Conservation (phyloP, 2,888 invertebrate species). For the Linyphia triangularis region DNA sequence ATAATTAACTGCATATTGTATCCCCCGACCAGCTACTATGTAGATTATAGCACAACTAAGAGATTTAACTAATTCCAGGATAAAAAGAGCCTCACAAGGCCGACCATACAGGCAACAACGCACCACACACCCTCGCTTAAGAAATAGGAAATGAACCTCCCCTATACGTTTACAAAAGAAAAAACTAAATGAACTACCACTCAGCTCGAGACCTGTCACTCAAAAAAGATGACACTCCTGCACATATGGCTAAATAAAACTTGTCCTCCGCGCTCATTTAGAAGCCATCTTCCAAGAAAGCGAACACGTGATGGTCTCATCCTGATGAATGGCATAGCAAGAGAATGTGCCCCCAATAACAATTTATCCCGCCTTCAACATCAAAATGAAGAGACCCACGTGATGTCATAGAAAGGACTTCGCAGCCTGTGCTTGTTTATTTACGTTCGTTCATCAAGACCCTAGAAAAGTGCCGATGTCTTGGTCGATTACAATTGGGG, state of each 20-base stretch:
- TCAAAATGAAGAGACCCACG: not conserved
- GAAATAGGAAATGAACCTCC: too few species aligned
- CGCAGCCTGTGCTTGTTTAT: constrained; percentile 50
- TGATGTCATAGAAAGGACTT: constrained; percentile 29
- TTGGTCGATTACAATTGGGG: constrained; percentile 40
- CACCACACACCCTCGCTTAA: too few species aligned
- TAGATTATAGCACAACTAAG: too few species aligned
- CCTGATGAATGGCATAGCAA: not conserved
- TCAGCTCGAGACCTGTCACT: not conserved
- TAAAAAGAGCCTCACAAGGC: too few species aligned
- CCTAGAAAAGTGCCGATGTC: not conserved
- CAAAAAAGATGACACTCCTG: not conserved
- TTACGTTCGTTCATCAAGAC: not conserved
- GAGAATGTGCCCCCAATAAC: constrained; percentile 16
- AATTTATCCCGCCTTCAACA: not conserved
- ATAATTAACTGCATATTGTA: too few species aligned
- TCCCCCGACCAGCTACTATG: too few species aligned
- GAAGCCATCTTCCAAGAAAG: not conserved
- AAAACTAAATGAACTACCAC: too few species aligned
- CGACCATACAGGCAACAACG: too few species aligned
- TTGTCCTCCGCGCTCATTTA: not conserved
- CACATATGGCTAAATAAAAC: constrained; percentile 19
- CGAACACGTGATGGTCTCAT: not conserved
- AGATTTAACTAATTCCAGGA: too few species aligned
- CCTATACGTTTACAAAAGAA: too few species aligned